Percentiles rank a stretch among this genome's conserved stretches.
phyloP scores from a whole-genome alignment of 2,797 vertebrate species.

The Salarias fasciatus region DNA sequence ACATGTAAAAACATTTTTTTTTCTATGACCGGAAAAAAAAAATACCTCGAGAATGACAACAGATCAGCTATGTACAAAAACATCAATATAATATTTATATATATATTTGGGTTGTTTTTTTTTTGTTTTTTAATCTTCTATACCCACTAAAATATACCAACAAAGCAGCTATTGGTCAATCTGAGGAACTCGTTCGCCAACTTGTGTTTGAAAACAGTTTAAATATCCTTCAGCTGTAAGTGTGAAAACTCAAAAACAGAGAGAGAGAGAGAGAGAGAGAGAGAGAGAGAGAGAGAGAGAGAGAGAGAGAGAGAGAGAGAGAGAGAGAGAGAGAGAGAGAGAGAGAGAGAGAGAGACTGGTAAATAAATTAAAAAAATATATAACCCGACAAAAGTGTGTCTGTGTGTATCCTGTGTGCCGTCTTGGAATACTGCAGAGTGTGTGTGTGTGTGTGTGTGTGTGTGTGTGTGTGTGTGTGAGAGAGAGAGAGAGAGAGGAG shows the following conservation, averaged over 20 bases:
- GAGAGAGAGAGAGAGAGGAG: conserved; percentile 73
- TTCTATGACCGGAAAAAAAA: conserved; percentile 66
- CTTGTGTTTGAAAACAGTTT: conserved; percentile 77
- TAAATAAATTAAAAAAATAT: conserved; percentile 72
- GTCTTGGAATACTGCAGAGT: conserved; percentile 81
- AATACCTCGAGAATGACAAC: conserved; percentile 83
- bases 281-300: conserved; percentile 26
- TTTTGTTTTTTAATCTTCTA: conserved; percentile 53
- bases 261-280: conserved; percentile 8
- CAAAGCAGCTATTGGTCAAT: conserved; percentile 96
- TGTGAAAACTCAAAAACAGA: conserved; percentile 68
- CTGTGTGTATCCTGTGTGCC: conserved; percentile 76
- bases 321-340: conserved; percentile 11
- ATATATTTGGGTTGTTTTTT: conserved; percentile 56
- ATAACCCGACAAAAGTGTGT: conserved; percentile 61
- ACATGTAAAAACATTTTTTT: conserved; percentile 82
- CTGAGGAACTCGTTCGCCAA: conserved; percentile 83
- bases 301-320: conserved; percentile 9
- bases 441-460: conserved; percentile 1
- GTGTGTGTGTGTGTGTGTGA: no score
- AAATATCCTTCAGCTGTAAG: conserved; percentile 88
- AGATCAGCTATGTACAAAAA: conserved; percentile 84
- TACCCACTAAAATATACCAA: conserved; percentile 85
- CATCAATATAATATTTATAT: conserved; percentile 82
- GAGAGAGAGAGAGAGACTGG: conserved; percentile 37